Base-by-base conservation (phyloP, 2,113 vertebrate species). In the Sturnus vulgaris region DNA sequence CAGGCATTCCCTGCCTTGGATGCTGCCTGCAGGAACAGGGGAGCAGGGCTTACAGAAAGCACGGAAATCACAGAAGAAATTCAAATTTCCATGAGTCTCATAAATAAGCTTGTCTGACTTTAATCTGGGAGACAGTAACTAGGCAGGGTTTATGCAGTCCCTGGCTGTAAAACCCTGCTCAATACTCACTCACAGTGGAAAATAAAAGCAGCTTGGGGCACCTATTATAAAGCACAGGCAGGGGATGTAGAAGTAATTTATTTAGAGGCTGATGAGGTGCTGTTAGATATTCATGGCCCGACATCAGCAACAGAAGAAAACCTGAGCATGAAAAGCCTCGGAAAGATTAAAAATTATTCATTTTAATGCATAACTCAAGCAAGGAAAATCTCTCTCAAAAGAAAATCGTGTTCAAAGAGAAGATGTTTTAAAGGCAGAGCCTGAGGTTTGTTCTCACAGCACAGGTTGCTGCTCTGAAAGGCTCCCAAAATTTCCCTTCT, bases 231-330 rank as follows among this genome's bases (percentile, higher is more conserved):
- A 95, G 70, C 66, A 23, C 76, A 78, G 69, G 30, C 81, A 88
- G 86, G 88, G 83, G 69, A 95, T 27, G 57, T 19, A 46, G 16
- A 65, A 86, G 63, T 55, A 27, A 97, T 92, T 91, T 89, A 79
- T 82, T 77, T 39, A 25, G 56, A 91, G 42, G 31, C 84, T 82
- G 91, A 65, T 33, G 82, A 93, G 63, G 47, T 64, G 66, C 66
- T 79, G 49, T 49, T 91, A 76, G 93, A 82, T 92, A 91, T 91
- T 91, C 84, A 79, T 4, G 28, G 52, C 37, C 57, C 61, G 61
- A 52, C 4, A 11, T 0, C 3, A 82, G 87, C 75, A 65, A 53
- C 0, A 60, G 70, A 89, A 71, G 70, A 89, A 93, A 95, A 46
- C 22, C 70, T 71, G 73, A 92, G 61, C 69, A 79, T 1, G 39